Base-by-base conservation (phyloP, 2,888 invertebrate genomes). In the Pterostichus niger region DNA sequence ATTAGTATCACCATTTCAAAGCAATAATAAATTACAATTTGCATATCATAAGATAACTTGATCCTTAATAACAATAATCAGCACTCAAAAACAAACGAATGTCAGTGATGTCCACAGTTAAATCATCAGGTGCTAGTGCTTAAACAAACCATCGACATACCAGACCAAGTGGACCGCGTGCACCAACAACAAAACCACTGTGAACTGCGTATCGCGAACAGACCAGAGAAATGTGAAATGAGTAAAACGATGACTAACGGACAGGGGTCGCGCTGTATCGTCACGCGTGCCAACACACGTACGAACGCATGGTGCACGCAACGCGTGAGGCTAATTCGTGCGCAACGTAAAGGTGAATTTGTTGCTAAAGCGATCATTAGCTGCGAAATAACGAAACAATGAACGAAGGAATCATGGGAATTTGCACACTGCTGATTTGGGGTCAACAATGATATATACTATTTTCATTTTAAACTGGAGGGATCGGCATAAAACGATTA, bases 171-270 rank as follows among this genome's bases (percentile, higher is more conserved):
- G 56, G 17, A 56, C 17, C 56, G 6, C 2, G 13, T 13, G 6
- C 56, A 56, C 17, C 40, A 56, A 17, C 17, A 56, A 11, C n/a
- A 49, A 49, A 11, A 49, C 49, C 11, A 49, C 49, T 17, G 17
- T 17, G 56, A 49, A 13, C 56, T 1, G 17, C 9, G 17, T 56
- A 56, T 52, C 52, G 13, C 52, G 52, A 52, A 52, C 13, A 9
- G 6, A 33, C 9, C 35, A 64, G 64, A 64, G 40, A 31, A 64
- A 64, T 64, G 64, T 64, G 68, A 44, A 71, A 71, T 71, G 68
- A 71, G 15, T 71, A 44, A 56, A 40, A 64, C 68, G 68, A 71
- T 44, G 68, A 71, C 68, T 71, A 71, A 71, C 44, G 44, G 44
- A 71, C 44, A 71, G 40, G 17, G 68, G 68, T 71, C 68, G 40